phyloP scores from a whole-genome alignment of 2,888 invertebrate genomes.

The Hyposoter didymator region DNA sequence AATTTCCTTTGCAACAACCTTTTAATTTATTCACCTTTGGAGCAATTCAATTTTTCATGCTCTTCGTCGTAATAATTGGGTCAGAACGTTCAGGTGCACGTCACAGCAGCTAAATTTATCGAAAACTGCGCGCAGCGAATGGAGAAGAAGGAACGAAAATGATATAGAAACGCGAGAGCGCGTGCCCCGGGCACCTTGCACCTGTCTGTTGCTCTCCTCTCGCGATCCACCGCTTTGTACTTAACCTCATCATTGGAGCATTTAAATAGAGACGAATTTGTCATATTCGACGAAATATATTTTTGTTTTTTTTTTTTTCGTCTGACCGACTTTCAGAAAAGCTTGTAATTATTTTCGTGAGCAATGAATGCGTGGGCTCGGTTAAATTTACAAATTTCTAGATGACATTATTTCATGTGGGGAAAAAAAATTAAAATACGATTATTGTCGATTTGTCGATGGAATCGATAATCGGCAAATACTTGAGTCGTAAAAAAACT shows the following conservation, averaged over 20 bases:
- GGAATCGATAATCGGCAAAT: background rate
- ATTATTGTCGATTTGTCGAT: background rate
- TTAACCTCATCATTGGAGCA: background rate
- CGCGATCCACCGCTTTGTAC: background rate
- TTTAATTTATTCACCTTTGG: slow-evolving; percentile 16
- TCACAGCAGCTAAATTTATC: slow-evolving; percentile 21
- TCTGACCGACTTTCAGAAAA: background rate
- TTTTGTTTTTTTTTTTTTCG: background rate
- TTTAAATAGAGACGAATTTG: background rate
- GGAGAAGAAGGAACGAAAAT: slow-evolving; percentile 30
- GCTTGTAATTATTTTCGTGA: background rate
- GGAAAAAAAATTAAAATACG: background rate
- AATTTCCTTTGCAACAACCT: background rate
- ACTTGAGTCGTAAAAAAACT: background rate
- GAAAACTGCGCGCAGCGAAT: slow-evolving; percentile 19
- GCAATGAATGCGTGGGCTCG: background rate
- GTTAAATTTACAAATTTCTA: background rate
- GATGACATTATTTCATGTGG: background rate
- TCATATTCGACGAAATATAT: background rate
- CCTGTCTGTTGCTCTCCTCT: slow-evolving; percentile 33
- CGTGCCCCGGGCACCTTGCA: slow-evolving; percentile 40
- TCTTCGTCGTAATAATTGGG: slow-evolving; percentile 45
- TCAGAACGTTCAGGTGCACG: slow-evolving; percentile 34
- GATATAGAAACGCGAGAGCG: slow-evolving; percentile 35
- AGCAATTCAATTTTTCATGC: slow-evolving; percentile 42